phyloP scores from a whole-genome alignment of 1,140 invertebrate species.

The Ganaspis sp. region DNA sequence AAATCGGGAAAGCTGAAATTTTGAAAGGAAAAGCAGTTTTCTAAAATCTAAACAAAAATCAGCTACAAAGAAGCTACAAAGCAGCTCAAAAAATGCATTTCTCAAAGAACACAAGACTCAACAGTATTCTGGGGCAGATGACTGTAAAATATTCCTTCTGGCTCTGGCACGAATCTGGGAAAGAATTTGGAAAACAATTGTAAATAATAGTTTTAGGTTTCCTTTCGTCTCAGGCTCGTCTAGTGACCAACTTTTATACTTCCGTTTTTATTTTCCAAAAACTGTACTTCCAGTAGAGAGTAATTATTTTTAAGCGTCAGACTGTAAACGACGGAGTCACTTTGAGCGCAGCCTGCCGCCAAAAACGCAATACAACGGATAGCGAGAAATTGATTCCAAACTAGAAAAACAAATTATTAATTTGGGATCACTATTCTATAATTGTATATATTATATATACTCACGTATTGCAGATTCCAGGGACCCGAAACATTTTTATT shows the following conservation, averaged over 20 bases:
- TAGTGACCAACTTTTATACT: slow-evolving; percentile 29
- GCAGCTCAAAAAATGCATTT: not conserved
- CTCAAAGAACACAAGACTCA: not conserved
- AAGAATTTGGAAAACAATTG: not conserved
- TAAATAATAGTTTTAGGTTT: not conserved
- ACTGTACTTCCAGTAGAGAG: slow-evolving; percentile 61
- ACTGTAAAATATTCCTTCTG: not conserved
- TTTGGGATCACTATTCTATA: slow-evolving; percentile 38
- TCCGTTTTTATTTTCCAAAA: slow-evolving; percentile 38
- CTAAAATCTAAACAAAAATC: no score
- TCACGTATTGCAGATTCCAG: slow-evolving; percentile 59
- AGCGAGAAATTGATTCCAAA: slow-evolving; percentile 36
- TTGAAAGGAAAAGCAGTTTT: not conserved
- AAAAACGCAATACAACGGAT: slow-evolving; percentile 41
- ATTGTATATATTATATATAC: slow-evolving; percentile 37
- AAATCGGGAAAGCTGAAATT: not conserved
- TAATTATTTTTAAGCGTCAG: slow-evolving; percentile 47
- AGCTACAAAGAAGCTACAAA: no score
- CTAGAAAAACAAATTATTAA: not conserved
- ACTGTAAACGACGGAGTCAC: slow-evolving; percentile 47
- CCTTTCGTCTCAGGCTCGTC: slow-evolving; percentile 31
- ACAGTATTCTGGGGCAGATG: not conserved
- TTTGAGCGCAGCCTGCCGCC: slow-evolving; percentile 61
- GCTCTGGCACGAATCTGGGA: not conserved
- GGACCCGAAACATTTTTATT: not conserved